These are phyloP conservation scores for Patella caerulea DNA, from an alignment of 2,888 invertebrate genomes.

Conservation along the genomic window DNA sequence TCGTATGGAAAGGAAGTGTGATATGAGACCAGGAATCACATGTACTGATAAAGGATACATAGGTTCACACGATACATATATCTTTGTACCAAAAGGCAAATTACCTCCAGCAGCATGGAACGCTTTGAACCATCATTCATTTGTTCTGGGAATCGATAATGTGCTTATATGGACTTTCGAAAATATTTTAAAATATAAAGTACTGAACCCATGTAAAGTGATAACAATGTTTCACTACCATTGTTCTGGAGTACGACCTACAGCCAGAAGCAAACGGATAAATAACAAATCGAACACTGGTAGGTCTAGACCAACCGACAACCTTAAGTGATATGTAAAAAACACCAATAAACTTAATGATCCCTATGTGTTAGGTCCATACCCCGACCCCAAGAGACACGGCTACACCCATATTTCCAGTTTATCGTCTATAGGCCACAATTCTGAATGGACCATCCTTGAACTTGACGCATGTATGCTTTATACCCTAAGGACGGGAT, in stretches of 20 bases:
- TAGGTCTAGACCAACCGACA: too few relatives aligned
- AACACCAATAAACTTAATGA: too few relatives aligned
- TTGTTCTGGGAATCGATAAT: conserved; percentile 16
- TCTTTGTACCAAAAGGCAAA: conserved; percentile 16
- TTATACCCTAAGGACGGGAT: too few relatives aligned
- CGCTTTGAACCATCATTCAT: not conserved
- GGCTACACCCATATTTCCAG: too few relatives aligned
- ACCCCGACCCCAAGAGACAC: too few relatives aligned
- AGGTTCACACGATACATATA: conserved; percentile 24
- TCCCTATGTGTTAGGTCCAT: too few relatives aligned
- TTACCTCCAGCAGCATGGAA: not conserved
- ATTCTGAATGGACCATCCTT: too few relatives aligned
- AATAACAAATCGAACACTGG: too few relatives aligned
- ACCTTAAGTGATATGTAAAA: too few relatives aligned
- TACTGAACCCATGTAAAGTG: conserved; percentile 26
- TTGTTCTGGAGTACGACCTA: conserved; percentile 10
- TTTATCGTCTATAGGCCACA: too few relatives aligned
- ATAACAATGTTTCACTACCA: conserved; percentile 20
- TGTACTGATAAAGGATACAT: not conserved
- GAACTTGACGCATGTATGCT: too few relatives aligned
- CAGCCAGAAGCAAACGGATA: not conserved
- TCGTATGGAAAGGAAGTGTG: conserved; percentile 13
- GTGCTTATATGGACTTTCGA: conserved; percentile 21
- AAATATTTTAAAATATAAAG: conserved; percentile 13
- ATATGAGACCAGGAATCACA: conserved; percentile 14